Conservation (phyloP, 2,113 vertebrate genomes). For the Psilopsiagon aymara region DNA sequence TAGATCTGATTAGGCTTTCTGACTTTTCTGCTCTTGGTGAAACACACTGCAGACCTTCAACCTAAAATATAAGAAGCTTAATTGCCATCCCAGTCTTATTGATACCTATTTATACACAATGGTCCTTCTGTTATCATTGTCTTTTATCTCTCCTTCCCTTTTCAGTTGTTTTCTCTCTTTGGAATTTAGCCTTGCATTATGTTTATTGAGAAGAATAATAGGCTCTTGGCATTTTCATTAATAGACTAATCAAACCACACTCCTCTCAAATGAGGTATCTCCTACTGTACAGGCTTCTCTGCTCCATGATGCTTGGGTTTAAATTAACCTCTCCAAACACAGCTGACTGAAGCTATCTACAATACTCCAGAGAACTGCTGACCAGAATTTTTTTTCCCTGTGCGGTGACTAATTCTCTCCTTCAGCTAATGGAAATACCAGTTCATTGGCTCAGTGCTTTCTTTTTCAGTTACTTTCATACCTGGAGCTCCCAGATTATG, state of each 20-base stretch:
- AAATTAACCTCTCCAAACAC: conserved; percentile 65
- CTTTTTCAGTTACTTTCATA: neutral
- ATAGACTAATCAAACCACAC: conserved; percentile 57
- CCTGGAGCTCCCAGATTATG: neutral
- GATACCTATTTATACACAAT: conserved; percentile 28
- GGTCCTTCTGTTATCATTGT: conserved; percentile 38
- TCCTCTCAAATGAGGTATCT: conserved; percentile 55
- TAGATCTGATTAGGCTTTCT: neutral
- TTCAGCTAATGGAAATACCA: neutral
- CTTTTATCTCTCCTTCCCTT: conserved; percentile 45
- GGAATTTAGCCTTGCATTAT: conserved; percentile 16
- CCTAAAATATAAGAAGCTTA: neutral
- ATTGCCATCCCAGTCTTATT: neutral
- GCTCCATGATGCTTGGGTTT: conserved; percentile 3
- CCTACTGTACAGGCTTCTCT: conserved; percentile 8
- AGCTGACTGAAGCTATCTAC: conserved; percentile 49
- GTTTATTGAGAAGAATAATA: conserved; percentile 55
- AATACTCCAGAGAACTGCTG: conserved; percentile 49
- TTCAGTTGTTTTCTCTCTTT: conserved; percentile 16
- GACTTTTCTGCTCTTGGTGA: neutral
- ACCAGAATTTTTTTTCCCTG: conserved; percentile 3
- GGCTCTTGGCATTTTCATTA: conserved; percentile 54
- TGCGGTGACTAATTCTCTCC: neutral
- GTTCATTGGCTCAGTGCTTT: neutral
- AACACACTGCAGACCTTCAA: neutral